phyloP scores from a whole-genome alignment of 2,113 vertebrate species.

The Theristicus caerulescens region DNA sequence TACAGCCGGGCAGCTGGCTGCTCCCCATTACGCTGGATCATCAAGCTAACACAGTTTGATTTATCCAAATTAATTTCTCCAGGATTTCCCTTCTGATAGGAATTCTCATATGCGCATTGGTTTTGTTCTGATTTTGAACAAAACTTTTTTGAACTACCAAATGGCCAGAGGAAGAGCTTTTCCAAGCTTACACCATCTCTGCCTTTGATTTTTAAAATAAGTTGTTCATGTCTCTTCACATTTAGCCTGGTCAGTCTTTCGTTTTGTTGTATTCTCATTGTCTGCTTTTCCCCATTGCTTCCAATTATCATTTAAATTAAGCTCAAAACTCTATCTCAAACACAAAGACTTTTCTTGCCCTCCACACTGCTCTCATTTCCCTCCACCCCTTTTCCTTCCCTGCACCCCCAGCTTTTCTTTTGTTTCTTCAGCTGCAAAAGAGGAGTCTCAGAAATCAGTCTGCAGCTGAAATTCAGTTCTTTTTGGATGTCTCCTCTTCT shows the following conservation, averaged over 20 bases:
- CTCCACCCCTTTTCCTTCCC: background rate
- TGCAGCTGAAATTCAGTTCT: background rate
- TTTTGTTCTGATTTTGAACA: background rate
- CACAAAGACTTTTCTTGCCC: background rate
- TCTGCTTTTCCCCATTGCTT: background rate
- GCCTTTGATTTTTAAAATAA: slow-evolving; percentile 11
- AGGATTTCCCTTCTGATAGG: background rate
- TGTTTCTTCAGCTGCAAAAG: slow-evolving; percentile 13
- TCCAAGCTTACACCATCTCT: background rate
- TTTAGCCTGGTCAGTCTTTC: background rate
- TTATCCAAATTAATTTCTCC: background rate
- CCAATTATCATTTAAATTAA: slow-evolving; percentile 38
- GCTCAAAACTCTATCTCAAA: background rate
- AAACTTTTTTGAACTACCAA: background rate
- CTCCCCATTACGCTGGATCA: background rate
- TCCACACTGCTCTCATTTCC: background rate
- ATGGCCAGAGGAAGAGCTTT: background rate
- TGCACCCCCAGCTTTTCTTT: background rate
- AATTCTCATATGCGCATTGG: background rate
- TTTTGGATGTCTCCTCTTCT: background rate
- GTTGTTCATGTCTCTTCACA: background rate
- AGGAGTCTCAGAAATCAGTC: background rate
- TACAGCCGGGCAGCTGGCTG: background rate
- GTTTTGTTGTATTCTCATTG: background rate
- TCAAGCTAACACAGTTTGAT: background rate